Percentiles rank a stretch among this genome's conserved stretches.
Conservation (phyloP, 30 jellyfish, hydroid and myxozoan genomes). For the Aurelia coerulea region DNA sequence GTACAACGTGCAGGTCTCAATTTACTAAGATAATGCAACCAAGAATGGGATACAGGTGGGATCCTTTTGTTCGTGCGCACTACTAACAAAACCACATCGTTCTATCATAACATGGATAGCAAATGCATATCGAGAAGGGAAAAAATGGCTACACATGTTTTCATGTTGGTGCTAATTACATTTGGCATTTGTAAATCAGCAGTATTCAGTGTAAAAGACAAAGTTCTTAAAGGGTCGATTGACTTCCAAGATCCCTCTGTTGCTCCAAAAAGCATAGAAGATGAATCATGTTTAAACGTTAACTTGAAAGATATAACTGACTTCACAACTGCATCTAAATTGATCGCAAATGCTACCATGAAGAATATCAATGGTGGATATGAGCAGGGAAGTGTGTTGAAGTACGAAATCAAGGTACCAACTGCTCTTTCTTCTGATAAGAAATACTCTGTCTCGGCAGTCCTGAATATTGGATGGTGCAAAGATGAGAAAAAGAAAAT, state of each 20-base stretch:
- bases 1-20: too few relatives aligned
- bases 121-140: too few relatives aligned
- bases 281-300: conserved; percentile 40
- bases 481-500: background rate
- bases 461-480: conserved; percentile 25
- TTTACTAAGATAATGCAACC: too few relatives aligned
- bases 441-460: conserved; percentile 17
- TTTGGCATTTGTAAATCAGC: background rate
- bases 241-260: conserved; percentile 38
- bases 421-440: background rate
- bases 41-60: too few relatives aligned
- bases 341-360: conserved; percentile 1
- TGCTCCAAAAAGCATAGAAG: conserved; percentile 2
- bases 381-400: background rate
- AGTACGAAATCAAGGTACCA: conserved; percentile 6
- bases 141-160: too few relatives aligned
- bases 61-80: too few relatives aligned
- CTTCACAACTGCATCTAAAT: conserved; percentile 25
- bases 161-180: too few relatives aligned
- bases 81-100: too few relatives aligned
- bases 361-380: background rate
- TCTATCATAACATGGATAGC: too few relatives aligned
- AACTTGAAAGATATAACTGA: conserved; percentile 23
- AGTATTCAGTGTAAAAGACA: conserved; percentile 17
- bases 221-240: background rate